These are phyloP conservation scores for Operophtera brumata DNA, from an alignment of 2,888 invertebrate species.

Conservation along the genomic window DNA sequence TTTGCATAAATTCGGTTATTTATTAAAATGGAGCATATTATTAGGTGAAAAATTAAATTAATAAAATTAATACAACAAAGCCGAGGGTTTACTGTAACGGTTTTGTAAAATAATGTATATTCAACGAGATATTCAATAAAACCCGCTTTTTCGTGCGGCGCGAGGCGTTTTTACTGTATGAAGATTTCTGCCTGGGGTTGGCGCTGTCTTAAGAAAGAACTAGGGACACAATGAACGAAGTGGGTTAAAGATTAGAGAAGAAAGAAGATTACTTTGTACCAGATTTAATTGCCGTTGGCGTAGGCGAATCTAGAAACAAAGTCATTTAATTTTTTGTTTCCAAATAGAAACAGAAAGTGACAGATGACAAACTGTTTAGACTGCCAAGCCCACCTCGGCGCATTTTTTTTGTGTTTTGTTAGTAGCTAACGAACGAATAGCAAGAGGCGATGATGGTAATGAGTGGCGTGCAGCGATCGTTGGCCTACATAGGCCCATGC, in stretches of 20 bases:
- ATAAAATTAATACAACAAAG: no score
- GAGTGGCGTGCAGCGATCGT: conserved; percentile 54
- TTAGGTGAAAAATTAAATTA: no score
- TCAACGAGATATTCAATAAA: no score
- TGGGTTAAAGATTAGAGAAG: background rate
- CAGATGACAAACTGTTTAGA: background rate
- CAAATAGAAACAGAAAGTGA: background rate
- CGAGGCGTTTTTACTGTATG: no score
- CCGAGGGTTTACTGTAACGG: no score
- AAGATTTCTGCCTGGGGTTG: no score
- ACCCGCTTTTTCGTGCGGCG: no score
- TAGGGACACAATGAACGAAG: no score
- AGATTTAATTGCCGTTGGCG: background rate
- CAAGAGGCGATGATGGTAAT: conserved; percentile 3
- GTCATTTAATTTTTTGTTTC: background rate
- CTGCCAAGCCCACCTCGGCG: background rate
- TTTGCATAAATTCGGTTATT: no score
- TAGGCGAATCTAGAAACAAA: background rate
- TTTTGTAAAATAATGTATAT: no score
- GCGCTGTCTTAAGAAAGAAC: no score
- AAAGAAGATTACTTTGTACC: background rate
- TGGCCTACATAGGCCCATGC: conserved; percentile 57
- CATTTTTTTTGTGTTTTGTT: background rate
- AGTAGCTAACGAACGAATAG: background rate
- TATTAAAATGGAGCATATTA: no score